Percentiles rank a stretch among this genome's conserved stretches.
phyloP scores from a whole-genome alignment of 2,797 vertebrate species.

The Thalassophryne amazonica region DNA sequence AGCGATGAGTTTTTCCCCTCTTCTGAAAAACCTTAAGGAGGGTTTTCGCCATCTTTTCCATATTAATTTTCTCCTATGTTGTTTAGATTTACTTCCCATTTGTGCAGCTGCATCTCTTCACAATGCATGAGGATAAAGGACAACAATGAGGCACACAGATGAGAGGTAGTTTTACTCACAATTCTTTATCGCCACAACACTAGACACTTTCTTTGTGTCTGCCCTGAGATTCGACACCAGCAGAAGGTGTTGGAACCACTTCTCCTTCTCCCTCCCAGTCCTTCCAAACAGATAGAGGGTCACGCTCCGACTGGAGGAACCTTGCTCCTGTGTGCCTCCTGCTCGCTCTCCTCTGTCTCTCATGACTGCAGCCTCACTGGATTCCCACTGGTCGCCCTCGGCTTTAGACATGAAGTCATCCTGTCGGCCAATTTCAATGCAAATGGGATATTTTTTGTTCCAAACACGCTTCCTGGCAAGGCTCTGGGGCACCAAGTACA shows the following conservation, averaged over 20 bases:
- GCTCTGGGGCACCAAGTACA: slow-evolving; percentile 85
- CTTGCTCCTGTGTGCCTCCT: slow-evolving; percentile 59
- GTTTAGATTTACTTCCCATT: too few species aligned
- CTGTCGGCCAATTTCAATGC: slow-evolving; percentile 88
- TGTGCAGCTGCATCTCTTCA: background rate
- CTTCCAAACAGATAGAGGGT: slow-evolving; percentile 93
- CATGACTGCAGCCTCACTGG: slow-evolving; percentile 35
- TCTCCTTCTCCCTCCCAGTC: slow-evolving; percentile 95
- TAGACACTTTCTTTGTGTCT: slow-evolving; percentile 74
- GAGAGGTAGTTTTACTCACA: slow-evolving; percentile 74
- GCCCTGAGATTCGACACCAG: slow-evolving; percentile 83
- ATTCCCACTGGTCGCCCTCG: slow-evolving; percentile 66
- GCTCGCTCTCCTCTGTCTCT: slow-evolving; percentile 51
- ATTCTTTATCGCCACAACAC: slow-evolving; percentile 70
- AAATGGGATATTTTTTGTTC: slow-evolving; percentile 98
- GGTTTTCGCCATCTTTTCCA: too few species aligned
- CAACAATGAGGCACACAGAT: rapidly evolving
- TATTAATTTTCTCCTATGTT: too few species aligned
- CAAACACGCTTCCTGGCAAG: slow-evolving; percentile 93
- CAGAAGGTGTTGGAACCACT: slow-evolving; percentile 90
- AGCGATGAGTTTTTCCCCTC: too few species aligned
- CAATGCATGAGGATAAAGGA: background rate
- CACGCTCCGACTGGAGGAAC: slow-evolving; percentile 73
- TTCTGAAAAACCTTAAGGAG: too few species aligned
- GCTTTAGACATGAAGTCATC: slow-evolving; percentile 95